phyloP scores from a whole-genome alignment of 2,888 invertebrate species.

The Odontomyia ornata region DNA sequence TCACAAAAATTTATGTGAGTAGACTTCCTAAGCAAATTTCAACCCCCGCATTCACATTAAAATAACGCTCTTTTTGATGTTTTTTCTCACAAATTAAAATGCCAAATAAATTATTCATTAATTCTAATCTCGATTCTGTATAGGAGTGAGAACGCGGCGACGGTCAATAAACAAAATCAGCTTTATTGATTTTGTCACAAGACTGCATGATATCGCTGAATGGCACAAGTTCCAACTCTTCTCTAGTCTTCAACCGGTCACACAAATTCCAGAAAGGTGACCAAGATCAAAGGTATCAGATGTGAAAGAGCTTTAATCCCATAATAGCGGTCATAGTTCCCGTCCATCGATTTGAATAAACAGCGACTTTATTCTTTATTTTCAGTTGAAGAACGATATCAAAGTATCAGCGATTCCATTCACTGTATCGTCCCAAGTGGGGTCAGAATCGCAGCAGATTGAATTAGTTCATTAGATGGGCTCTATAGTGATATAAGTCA shows the following conservation, averaged over 20 bases:
- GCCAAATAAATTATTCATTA: not conserved
- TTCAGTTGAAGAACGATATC: no score
- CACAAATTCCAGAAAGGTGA: slow-evolving; percentile 1
- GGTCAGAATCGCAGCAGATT: no score
- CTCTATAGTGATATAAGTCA: no score
- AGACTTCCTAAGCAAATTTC: slow-evolving; percentile 16
- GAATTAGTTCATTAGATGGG: no score
- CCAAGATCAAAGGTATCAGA: not conserved
- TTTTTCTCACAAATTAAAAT: slow-evolving; percentile 10
- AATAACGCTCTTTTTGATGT: not conserved
- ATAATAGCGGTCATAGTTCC: no score
- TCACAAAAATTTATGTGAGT: slow-evolving; percentile 4
- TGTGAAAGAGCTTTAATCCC: not conserved
- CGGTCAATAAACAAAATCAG: not conserved
- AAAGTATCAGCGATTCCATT: no score
- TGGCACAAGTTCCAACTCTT: no score
- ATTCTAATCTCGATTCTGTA: not conserved
- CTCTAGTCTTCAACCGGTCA: not conserved
- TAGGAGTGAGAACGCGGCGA: not conserved
- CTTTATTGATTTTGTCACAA: not conserved
- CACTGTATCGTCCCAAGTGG: no score
- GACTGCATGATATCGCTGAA: no score
- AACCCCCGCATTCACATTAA: not conserved
- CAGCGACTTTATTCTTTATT: no score
- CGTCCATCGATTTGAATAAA: no score